phyloP scores from a whole-genome alignment of 2,888 invertebrate species.

The Drosophila sordidula region DNA sequence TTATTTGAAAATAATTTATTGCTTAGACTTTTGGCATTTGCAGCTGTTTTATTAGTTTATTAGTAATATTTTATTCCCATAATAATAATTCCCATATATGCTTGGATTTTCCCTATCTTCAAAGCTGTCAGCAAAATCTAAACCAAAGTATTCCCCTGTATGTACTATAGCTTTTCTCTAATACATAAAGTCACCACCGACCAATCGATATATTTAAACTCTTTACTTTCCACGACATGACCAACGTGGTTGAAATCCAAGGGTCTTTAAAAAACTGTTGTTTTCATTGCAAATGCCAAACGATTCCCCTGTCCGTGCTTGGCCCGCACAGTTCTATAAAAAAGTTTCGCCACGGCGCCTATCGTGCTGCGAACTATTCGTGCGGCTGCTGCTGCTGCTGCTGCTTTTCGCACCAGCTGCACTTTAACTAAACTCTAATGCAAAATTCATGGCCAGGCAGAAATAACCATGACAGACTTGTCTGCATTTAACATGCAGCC shows the following conservation, averaged over 20 bases:
- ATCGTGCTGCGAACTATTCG: conserved; percentile 7
- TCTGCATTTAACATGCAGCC: conserved; percentile 70
- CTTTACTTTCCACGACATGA: not conserved
- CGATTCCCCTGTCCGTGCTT: conserved; percentile 7
- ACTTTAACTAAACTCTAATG: conserved; percentile 80
- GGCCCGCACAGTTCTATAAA: conserved; percentile 25
- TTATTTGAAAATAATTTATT: too few species aligned
- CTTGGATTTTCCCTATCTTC: too few species aligned
- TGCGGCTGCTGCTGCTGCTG: conserved; percentile 3
- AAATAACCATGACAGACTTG: conserved; percentile 55
- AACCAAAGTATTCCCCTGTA: too few species aligned
- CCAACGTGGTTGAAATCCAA: not conserved
- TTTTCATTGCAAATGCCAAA: conserved; percentile 35
- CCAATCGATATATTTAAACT: not conserved
- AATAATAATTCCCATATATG: too few species aligned
- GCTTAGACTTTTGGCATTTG: too few species aligned
- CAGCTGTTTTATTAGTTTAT: too few species aligned
- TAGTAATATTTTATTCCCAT: too few species aligned
- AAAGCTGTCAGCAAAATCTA: too few species aligned
- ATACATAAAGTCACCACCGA: too few species aligned
- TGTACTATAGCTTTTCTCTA: too few species aligned
- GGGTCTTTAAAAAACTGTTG: conserved; percentile 22
- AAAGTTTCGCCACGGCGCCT: conserved; percentile 28
- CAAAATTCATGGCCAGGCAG: conserved; percentile 72
- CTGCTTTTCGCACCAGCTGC: conserved; percentile 71